phyloP scores from a whole-genome alignment of 2,797 vertebrate species.

The Alauda arvensis region DNA sequence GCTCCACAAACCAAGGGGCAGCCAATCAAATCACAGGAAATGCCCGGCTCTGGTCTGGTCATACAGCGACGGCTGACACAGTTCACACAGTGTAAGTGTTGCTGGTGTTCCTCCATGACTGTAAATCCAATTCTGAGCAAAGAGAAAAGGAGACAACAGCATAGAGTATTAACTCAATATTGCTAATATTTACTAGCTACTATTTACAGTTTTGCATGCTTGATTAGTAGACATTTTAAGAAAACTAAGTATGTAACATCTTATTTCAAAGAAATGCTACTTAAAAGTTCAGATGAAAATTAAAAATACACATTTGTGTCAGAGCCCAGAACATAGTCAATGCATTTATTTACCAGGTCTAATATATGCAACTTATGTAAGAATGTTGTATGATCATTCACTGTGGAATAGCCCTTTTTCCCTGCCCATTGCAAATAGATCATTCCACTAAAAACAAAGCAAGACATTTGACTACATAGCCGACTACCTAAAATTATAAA shows the following conservation, averaged over 20 bases:
- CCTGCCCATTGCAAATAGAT: neutral
- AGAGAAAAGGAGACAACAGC: constrained; percentile 12
- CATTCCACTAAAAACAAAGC: neutral
- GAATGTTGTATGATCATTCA: neutral
- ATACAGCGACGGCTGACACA: constrained; percentile 97
- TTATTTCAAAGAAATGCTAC: neutral
- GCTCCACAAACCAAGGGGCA: constrained; percentile 94
- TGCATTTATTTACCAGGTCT: neutral
- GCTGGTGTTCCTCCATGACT: constrained; percentile 83
- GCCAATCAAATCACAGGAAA: constrained; percentile 91
- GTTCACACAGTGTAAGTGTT: constrained; percentile 91
- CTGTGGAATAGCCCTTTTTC: neutral
- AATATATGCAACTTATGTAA: neutral
- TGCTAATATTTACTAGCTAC: neutral
- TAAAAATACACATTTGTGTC: neutral
- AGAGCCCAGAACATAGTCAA: neutral
- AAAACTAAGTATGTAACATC: neutral
- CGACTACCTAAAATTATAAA: neutral
- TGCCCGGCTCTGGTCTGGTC: constrained; percentile 85
- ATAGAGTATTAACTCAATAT: neutral
- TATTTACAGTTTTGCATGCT: neutral
- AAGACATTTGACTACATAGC: neutral
- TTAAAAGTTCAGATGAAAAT: neutral
- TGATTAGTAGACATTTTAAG: neutral
- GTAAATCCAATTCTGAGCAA: constrained; percentile 56